These are phyloP conservation scores for Drosophila niveifrons DNA, from an alignment of 2,888 invertebrate genomes.

Conservation along the genomic window DNA sequence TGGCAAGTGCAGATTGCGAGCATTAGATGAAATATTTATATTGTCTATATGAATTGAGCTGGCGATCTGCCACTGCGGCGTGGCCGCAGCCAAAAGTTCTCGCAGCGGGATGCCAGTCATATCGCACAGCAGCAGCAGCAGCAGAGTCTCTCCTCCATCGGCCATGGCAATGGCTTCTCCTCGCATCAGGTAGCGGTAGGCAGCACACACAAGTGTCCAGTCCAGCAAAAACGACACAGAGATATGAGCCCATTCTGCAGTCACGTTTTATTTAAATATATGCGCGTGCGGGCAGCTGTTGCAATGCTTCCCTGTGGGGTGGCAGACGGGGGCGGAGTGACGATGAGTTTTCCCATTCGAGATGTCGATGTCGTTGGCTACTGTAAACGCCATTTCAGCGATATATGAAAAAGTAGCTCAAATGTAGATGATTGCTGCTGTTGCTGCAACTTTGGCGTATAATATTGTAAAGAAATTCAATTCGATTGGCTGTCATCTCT, in stretches of 20 bases:
- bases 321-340: conserved; percentile 41
- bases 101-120: conserved; percentile 72
- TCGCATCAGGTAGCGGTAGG: conserved; percentile 81
- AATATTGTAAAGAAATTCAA: conserved; percentile 4
- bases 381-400: conserved; percentile 53
- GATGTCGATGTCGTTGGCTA: conserved; percentile 44
- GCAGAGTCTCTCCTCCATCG: conserved; percentile 10
- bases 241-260: conserved; percentile 79
- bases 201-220: conserved; percentile 81
- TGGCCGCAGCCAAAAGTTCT: conserved; percentile 64
- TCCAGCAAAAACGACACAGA: conserved; percentile 77
- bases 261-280: conserved; percentile 83
- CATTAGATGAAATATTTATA: conserved; percentile 84
- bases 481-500: conserved; percentile 24
- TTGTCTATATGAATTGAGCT: conserved; percentile 83
- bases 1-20: conserved; percentile 83
- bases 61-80: conserved; percentile 52
- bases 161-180: conserved; percentile 7
- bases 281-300: conserved; percentile 81
- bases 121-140: too few relatives aligned
- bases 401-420: conserved; percentile 49
- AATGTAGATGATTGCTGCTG: conserved; percentile 32
- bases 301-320: neutral
- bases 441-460: neutral
- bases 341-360: conserved; percentile 61